A percentile compares a stretch with the other conserved stretches of the same genome.
These are phyloP conservation scores for Cephus cinctus DNA, from an alignment of 1,140 invertebrate species.

Conservation along the genomic window DNA sequence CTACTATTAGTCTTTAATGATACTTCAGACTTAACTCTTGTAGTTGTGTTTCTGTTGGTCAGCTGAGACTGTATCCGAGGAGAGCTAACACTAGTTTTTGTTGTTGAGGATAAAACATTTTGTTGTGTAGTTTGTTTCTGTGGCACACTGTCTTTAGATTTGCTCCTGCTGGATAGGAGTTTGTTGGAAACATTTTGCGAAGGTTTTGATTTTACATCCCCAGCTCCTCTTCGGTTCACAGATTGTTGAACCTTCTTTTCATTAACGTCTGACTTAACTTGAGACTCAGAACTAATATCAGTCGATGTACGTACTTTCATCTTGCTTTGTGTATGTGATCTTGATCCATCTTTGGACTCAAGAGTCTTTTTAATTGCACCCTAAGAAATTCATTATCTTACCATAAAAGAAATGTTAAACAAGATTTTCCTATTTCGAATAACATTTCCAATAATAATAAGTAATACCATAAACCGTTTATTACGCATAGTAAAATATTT, in stretches of 20 bases:
- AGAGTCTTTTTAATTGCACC: conserved; percentile 29
- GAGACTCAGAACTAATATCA: conserved; percentile 5
- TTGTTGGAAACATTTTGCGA: background rate
- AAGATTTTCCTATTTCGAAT: no score
- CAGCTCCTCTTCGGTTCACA: background rate
- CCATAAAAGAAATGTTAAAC: no score
- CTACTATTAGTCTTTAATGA: conserved; percentile 7
- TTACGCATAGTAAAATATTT: no score
- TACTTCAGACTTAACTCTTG: conserved; percentile 13
- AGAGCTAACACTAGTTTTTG: conserved; percentile 8
- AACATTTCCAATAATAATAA: no score
- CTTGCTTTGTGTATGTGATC: conserved; percentile 15
- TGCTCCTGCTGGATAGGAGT: conserved; percentile 9
- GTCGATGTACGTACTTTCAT: conserved; percentile 8
- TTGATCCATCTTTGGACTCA: conserved; percentile 17
- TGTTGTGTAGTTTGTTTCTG: conserved; percentile 11
- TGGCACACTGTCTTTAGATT: conserved; percentile 1
- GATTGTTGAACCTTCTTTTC: background rate
- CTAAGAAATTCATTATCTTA: conserved; percentile 14
- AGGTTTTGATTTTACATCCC: conserved; percentile 10
- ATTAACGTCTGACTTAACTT: conserved; percentile 12
- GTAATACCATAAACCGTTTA: no score
- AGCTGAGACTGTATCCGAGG: background rate
- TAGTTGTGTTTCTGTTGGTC: background rate
- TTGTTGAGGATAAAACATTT: conserved; percentile 5